A percentile compares a stretch with the other conserved stretches of the same genome.
Conservation (phyloP, 1,140 invertebrate genomes). For the Philotrypesis tridentata region DNA sequence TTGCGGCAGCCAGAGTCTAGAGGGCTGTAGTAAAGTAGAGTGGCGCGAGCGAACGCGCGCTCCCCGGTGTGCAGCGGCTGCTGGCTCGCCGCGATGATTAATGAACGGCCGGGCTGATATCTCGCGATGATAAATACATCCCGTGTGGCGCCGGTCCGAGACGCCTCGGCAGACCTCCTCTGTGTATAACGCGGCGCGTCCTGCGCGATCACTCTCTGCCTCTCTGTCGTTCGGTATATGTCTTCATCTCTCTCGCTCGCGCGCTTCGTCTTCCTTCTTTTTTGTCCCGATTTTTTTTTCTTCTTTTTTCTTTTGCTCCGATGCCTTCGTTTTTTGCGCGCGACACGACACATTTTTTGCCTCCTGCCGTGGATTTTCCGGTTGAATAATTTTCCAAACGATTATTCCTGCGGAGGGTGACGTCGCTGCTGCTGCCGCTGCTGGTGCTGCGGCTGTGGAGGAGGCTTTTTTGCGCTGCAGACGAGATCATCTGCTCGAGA, state of each 20-base stretch:
- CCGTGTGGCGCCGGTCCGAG: conserved; percentile 23
- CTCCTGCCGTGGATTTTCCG: background rate
- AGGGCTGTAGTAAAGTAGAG: background rate
- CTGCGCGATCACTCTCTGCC: conserved; percentile 27
- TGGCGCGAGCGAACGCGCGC: background rate
- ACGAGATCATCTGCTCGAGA: background rate
- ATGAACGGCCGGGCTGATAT: conserved; percentile 40
- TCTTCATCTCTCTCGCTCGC: background rate
- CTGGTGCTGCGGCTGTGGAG: background rate
- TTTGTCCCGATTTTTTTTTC: too few species aligned
- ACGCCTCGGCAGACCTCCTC: conserved; percentile 4
- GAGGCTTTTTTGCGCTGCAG: background rate
- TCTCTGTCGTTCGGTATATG: background rate
- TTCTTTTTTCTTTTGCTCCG: background rate
- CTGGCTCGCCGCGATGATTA: conserved; percentile 27
- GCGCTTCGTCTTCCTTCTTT: too few species aligned
- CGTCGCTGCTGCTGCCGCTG: background rate
- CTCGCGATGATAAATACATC: conserved; percentile 48
- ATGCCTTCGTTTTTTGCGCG: background rate
- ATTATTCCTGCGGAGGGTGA: background rate
- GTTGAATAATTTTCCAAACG: conserved; percentile 18
- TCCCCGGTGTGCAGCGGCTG: background rate
- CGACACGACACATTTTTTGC: background rate
- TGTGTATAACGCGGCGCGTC: background rate
- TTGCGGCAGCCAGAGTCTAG: background rate